Conservation (phyloP, 2,888 invertebrate species). For the Geotrupes spiniger region DNA sequence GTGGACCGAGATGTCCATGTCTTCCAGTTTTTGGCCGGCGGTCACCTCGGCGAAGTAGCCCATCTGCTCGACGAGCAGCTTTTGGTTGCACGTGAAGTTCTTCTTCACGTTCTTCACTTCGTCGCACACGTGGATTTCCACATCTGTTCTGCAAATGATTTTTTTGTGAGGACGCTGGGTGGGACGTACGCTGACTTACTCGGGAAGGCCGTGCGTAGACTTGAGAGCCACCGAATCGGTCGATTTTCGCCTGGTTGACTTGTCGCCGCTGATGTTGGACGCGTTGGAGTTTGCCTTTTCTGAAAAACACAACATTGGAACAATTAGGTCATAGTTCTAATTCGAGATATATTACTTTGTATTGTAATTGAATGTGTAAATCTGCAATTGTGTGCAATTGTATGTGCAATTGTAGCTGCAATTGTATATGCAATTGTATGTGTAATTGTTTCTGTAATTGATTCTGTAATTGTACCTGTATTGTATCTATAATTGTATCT, state of each 20-base stretch:
- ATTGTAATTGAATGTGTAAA: no score
- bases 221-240: conserved; percentile 8
- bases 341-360: no score
- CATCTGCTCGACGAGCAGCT: conserved; percentile 85
- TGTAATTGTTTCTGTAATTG: no score
- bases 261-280: conserved; percentile 1
- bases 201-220: conserved; percentile 29
- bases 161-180: background rate
- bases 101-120: conserved; percentile 87
- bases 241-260: conserved; percentile 13
- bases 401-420: no score
- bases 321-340: no score
- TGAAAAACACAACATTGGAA: conserved; percentile 2
- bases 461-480: no score
- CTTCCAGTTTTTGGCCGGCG: conserved; percentile 75
- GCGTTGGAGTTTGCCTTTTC: conserved; percentile 1
- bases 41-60: conserved; percentile 92
- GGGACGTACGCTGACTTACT: conserved; percentile 17
- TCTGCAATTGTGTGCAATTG: no score
- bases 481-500: no score
- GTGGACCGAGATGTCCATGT: conserved; percentile 96
- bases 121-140: conserved; percentile 93
- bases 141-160: conserved; percentile 57
- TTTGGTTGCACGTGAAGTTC: conserved; percentile 87
- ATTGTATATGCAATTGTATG: no score